These are phyloP conservation scores for Karalla daura DNA, from an alignment of 2,797 vertebrate genomes.

Conservation along the genomic window DNA sequence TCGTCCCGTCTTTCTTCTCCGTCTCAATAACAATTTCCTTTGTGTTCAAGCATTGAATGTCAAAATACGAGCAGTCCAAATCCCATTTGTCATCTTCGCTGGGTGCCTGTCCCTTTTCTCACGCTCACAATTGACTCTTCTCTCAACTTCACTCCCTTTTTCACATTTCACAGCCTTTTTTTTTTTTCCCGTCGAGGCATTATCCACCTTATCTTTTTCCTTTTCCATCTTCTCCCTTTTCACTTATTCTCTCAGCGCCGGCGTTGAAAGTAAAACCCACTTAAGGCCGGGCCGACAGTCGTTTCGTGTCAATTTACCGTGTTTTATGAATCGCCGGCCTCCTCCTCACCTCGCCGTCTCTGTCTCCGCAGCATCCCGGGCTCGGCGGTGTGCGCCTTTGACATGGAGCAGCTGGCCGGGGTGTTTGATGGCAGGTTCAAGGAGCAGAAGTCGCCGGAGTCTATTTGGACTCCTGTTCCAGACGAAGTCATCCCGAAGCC, in stretches of 20 bases:
- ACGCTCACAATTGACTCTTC: constrained; percentile 32
- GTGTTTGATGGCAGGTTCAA: constrained; percentile 96
- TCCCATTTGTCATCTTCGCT: constrained; percentile 66
- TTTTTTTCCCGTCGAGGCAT: constrained; percentile 10
- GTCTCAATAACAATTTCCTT: constrained; percentile 57
- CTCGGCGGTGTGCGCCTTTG: constrained; percentile 95
- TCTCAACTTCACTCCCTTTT: constrained; percentile 14
- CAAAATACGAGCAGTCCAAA: constrained; percentile 62
- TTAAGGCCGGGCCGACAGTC: constrained; percentile 35
- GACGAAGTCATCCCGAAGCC: constrained; percentile 94
- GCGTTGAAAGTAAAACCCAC: constrained; percentile 17
- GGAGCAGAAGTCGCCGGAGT: constrained; percentile 96
- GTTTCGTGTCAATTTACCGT: constrained; percentile 40
- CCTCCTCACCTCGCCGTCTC: constrained; percentile 6
- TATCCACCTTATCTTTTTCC: constrained; percentile 32
- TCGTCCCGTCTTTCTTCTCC: constrained; percentile 47
- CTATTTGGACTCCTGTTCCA: constrained; percentile 94
- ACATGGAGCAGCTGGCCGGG: constrained; percentile 92
- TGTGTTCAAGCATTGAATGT: constrained; percentile 56
- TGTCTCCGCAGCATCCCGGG: constrained; percentile 90
- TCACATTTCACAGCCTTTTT: constrained; percentile 29
- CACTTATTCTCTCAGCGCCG: constrained; percentile 21
- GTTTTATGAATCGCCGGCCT: constrained; percentile 29
- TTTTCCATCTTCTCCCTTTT: too few species aligned
- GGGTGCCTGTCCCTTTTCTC: constrained; percentile 44